Conservation (phyloP, 2,797 vertebrate species). For the Galaxias olidus region DNA sequence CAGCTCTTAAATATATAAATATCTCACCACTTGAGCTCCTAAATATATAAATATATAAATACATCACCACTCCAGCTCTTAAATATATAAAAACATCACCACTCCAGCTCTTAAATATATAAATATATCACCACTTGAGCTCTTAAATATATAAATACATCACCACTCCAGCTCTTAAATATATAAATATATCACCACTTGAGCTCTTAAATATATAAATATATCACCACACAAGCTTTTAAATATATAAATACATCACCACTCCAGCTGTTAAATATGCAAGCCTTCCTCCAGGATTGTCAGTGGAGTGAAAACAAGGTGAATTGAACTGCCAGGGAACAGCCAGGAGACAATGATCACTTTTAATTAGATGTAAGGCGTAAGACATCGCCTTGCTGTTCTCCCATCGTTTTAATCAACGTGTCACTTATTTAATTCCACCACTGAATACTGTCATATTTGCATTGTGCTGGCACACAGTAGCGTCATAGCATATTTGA, state of each 20-base stretch:
- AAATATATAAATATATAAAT: too few relatives aligned
- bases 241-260: conserved; percentile 26
- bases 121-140: too few relatives aligned
- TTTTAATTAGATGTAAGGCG: conserved; percentile 74
- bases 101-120: conserved; percentile 46
- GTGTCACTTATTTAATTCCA: conserved; percentile 60
- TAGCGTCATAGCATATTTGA: conserved; percentile 31
- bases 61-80: conserved; percentile 29
- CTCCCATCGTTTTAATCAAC: conserved; percentile 70
- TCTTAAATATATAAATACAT: too few relatives aligned
- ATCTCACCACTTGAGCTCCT: too few relatives aligned
- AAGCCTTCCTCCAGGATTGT: conserved; percentile 36
- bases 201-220: conserved; percentile 47
- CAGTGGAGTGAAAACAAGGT: conserved; percentile 49
- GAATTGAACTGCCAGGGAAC: conserved; percentile 67
- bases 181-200: conserved; percentile 26
- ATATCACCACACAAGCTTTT: conserved; percentile 29
- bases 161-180: too few relatives aligned
- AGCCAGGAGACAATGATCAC: conserved; percentile 66
- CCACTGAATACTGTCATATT: conserved; percentile 59
- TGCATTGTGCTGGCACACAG: conserved; percentile 50
- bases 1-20: too few relatives aligned
- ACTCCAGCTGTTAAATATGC: conserved; percentile 45
- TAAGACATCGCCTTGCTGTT: conserved; percentile 54
- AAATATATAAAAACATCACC: conserved; percentile 40